Base-by-base conservation (phyloP, 2,888 invertebrate species). In the Hemistola chrysoprasaria region DNA sequence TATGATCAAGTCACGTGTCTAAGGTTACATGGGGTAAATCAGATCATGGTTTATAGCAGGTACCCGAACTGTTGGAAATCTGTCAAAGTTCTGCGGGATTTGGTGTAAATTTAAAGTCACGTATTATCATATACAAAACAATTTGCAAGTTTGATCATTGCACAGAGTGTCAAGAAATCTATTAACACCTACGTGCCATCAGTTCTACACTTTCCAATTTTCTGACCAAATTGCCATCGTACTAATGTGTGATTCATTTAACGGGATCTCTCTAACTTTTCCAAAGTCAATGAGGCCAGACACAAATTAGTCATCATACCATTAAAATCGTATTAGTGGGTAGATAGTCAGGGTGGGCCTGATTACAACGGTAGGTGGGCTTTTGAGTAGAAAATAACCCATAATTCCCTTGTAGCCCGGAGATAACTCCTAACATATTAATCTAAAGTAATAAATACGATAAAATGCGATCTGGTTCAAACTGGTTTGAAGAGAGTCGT, bases 301-400 rank as follows among this genome's bases (percentile, higher is more conserved):
- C 16, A n/a, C 16, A 16, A 16, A 16, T 16, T 16, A 16, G 16
- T 16, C 16, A 53, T 59, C 46, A 40, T 53, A 50, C 62, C 58
- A 72, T 77, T 74, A 74, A 74, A 78, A 72, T 63, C 50, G 54
- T 65, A 78, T 75, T 62, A 75, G 65, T 64, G 58, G 31, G 59
- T 64, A 59, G 50, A 59, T 65, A 62, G 54, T 59, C 54, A 71
- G 86, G 83, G 85, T 86, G 86, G 85, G 85, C 65, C 83, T 46
- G 62, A 69, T 80, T 78, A 71, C 69, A 52, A 52, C 52, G 53
- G 78, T 84, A 84, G 85, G 85, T 86, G 85, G 85, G 75, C 84
- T 62, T 50, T 61, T 71, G 69, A 71, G 61, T 61, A 71, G 65
- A 65, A 80, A 84, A 86, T 84, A 64, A 84, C 78, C 82, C 71